These are phyloP conservation scores for Frankliniella intonsa DNA, from an alignment of 2,888 invertebrate species.

Conservation along the genomic window DNA sequence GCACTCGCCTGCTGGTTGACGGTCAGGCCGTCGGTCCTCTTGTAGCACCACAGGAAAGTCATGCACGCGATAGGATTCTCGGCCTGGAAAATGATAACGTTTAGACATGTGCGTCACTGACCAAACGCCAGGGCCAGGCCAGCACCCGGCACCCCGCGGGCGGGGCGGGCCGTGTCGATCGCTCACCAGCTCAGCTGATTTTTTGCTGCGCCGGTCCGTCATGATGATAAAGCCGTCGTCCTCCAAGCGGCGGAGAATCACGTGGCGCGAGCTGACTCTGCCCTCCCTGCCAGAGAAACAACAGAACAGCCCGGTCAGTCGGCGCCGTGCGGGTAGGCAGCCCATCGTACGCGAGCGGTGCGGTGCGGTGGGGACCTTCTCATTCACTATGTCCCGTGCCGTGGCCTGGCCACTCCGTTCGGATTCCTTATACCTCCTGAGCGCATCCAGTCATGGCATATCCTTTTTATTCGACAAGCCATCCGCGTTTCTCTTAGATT, in stretches of 20 bases:
- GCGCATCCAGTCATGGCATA: too few relatives aligned
- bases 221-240: slow-evolving; percentile 50
- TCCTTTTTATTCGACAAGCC: too few relatives aligned
- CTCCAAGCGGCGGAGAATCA: slow-evolving; percentile 47
- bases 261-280: slow-evolving; percentile 45
- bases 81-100: slow-evolving; percentile 41
- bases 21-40: slow-evolving; percentile 37
- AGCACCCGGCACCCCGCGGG: too few relatives aligned
- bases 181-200: slow-evolving; percentile 49
- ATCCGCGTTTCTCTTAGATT: too few relatives aligned
- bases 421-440: too few relatives aligned
- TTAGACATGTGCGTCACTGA: too few relatives aligned
- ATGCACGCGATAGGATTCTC: slow-evolving; percentile 48
- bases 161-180: background rate
- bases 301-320: background rate
- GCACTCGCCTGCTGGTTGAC: slow-evolving; percentile 42
- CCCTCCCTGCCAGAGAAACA: slow-evolving; percentile 43
- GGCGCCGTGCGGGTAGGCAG: background rate
- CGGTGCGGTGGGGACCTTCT: background rate
- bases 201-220: slow-evolving; percentile 48
- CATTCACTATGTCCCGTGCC: too few relatives aligned
- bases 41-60: slow-evolving; percentile 48
- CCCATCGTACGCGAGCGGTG: background rate
- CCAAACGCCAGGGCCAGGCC: too few relatives aligned
- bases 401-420: too few relatives aligned